phyloP scores from a whole-genome alignment of 2,797 vertebrate species.

The Crocodylus rhombifer region DNA sequence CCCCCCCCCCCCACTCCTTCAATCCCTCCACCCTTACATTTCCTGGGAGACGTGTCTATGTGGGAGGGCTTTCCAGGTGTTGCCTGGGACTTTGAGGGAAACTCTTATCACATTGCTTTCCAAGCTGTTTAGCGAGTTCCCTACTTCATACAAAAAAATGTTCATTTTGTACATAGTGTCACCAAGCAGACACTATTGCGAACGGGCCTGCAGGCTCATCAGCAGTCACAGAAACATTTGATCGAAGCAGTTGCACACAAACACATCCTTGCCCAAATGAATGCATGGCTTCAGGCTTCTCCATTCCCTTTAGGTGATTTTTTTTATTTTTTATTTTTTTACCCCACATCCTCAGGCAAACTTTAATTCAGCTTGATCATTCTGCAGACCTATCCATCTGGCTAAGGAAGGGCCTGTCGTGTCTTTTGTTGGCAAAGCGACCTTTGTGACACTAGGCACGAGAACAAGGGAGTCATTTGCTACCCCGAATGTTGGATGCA shows the following conservation, averaged over 20 bases:
- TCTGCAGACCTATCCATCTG: neutral
- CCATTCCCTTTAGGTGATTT: neutral
- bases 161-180: neutral
- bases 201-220: neutral
- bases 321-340: too few relatives aligned
- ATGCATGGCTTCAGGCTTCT: neutral
- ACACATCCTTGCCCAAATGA: neutral
- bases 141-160: neutral
- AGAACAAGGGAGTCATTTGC: fast-evolving
- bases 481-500: fast-evolving
- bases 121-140: neutral
- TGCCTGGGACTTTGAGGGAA: neutral
- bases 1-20: neutral
- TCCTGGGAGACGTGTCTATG: neutral
- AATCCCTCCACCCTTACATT: neutral
- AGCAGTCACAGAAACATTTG: neutral
- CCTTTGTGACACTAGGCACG: neutral
- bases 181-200: neutral
- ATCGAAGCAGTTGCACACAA: neutral
- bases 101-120: neutral
- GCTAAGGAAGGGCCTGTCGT: neutral
- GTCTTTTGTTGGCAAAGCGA: neutral
- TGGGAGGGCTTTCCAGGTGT: neutral
- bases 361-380: neutral
- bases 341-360: neutral